Percentiles rank a stretch among this genome's conserved stretches.
Evolutionary conservation across 1,140 invertebrate species (phyloP).

Genomic region (Drosophila orena): DNA sequence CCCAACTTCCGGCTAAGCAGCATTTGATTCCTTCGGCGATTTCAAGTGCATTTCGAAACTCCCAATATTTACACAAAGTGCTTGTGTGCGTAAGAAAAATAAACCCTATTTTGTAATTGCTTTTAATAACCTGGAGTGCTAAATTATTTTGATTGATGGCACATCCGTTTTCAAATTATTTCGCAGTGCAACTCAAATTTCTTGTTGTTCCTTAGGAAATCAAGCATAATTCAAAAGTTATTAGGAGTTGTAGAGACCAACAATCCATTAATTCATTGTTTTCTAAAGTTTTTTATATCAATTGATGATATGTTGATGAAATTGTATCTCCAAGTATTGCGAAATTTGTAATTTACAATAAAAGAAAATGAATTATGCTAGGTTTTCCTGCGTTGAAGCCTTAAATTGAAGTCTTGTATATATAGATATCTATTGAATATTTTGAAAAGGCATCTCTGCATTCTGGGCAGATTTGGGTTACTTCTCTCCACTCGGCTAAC

Average conservation of each 20-base stretch:
- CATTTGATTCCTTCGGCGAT: not conserved
- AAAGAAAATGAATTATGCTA: too few species aligned
- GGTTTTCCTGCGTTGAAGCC: not conserved
- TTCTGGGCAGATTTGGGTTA: constrained; percentile 33
- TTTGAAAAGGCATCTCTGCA: constrained; percentile 15
- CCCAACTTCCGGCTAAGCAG: constrained; percentile 22
- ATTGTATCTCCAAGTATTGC: too few species aligned
- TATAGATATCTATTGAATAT: constrained; percentile 21
- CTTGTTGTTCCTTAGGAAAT: too few species aligned
- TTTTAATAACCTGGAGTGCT: too few species aligned
- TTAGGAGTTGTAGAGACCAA: not conserved
- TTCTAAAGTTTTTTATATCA: too few species aligned
- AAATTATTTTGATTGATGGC: too few species aligned
- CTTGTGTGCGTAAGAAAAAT: not conserved
- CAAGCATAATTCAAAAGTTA: not conserved
- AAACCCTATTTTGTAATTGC: too few species aligned
- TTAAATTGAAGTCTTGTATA: not conserved
- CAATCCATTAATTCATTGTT: too few species aligned
- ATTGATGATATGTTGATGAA: too few species aligned
- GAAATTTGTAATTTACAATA: too few species aligned
- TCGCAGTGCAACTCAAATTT: too few species aligned
- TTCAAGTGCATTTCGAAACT: not conserved
- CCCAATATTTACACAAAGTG: not conserved
- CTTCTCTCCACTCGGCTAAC: not conserved
- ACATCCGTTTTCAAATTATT: too few species aligned